Base-by-base conservation (phyloP, 1,140 invertebrate species). In the Phthorimaea operculella region DNA sequence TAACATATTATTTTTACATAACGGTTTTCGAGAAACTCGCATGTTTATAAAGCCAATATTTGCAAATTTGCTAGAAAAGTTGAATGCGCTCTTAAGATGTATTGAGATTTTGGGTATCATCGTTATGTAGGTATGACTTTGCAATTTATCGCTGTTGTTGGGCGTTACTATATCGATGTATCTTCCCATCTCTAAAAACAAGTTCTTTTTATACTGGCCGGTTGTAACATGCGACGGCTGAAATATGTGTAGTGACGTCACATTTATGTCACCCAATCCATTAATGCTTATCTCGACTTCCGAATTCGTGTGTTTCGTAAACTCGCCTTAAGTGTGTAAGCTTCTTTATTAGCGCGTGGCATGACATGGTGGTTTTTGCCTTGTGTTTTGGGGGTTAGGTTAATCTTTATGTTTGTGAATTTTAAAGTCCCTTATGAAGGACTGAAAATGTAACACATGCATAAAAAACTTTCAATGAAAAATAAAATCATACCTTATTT, bases 191-290 rank as follows among this genome's bases (percentile, higher is more conserved):
- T 45, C 5, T 11, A 52, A 48, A 33, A 15, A 15, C 33, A 17
- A 53, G 71, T 33, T 72, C 70, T 34, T n/a, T 3, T 45, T 63
- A 61, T 28, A 55, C 21, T 71, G 68, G 78, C 28, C 51, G 47
- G 11, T 33, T 34, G 21, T 16, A 65, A 67, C 77, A 81, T 80
- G 79, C 79, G 73, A 79, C 69, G 69, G 58, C 68, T 76, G 74
- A 84, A 82, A 81, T 82, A 82, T 84, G 81, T 82, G 76, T 62
- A 73, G 71, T 81, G 81, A 84, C 81, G 81, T 81, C 77, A 82
- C 81, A 79, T 83, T 83, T 81, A 81, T 84, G 79, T 83, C 78
- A 79, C 72, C 78, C 75, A 84, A 83, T 84, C 79, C 79, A 84
- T 84, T 84, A 83, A 80, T 77, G 68, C 68, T 84, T 84, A 84